Base-by-base conservation (phyloP, 1,140 invertebrate species). In the Rhyzopertha dominica region DNA sequence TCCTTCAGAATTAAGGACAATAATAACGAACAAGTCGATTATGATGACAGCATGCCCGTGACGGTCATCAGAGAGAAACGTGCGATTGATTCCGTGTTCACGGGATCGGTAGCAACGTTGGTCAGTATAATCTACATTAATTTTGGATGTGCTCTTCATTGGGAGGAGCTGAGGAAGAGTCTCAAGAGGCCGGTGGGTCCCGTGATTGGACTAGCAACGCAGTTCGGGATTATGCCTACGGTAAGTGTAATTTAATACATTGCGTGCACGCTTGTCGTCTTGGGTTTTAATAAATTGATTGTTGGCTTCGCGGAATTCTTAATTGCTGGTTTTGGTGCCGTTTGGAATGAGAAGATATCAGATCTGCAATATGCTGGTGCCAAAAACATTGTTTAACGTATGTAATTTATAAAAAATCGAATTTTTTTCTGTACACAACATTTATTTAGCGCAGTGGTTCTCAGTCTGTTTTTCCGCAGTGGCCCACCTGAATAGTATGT, bases 111-210 rank as follows among this genome's bases (percentile, higher is more conserved):
- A 3, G 82, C 82, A 5, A 65, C 79, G 32, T 74, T 96, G 30
- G 87, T 95, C 36, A 71, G 68, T 37, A 50, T 63, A 31, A 81
- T 93, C 47, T 95, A 91, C 62, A 85, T 95, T 30, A 94, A 95
- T 68, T 95, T 95, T 73, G 93, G 93, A 1, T 94, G 90, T 66
- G 89, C 91, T 0, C 74, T 95, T 59, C 83, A 93, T 62, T 79
- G 88, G 73, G 59, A 71, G 1, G 76, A 85, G 4, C 75, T 95
- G 4, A 79, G 77, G 49, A 69, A 76, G 2, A 81, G 84, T 8
- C 45, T 95, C 1, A 79, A 71, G 45, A 77, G 74, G 49, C 93
- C 93, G 0, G 73, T 91, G n/a, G 88, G 86, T 22, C 90, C 91
- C 0, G 66, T 70, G 1, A 89, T 95, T 56, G 90, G 90, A 5